These are phyloP conservation scores for Scartelaos histophorus DNA, from an alignment of 2,113 vertebrate genomes.

Conservation along the genomic window DNA sequence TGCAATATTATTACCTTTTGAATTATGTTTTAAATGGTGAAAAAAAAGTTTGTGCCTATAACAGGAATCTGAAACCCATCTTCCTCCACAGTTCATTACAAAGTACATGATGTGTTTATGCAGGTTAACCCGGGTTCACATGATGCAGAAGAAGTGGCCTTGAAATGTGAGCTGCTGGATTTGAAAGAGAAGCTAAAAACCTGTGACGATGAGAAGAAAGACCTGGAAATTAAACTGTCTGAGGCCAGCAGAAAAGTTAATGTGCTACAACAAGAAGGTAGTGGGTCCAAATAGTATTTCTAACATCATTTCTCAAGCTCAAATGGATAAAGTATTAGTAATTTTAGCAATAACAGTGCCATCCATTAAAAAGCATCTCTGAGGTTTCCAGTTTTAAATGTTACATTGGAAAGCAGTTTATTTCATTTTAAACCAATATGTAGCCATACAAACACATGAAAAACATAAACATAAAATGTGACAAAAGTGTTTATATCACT, in stretches of 20 bases:
- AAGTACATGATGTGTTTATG: not conserved
- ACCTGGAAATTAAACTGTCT: constrained; percentile 48
- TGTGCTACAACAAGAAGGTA: constrained; percentile 73
- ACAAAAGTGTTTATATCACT: too few relatives aligned
- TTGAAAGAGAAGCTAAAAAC: constrained; percentile 57
- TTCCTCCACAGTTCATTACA: not conserved
- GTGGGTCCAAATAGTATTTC: not conserved
- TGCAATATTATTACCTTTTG: too few relatives aligned
- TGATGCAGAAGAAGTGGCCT: constrained; percentile 22
- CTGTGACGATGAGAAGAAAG: constrained; percentile 51
- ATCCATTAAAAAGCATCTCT: not conserved
- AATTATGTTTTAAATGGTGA: not conserved
- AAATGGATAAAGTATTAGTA: not conserved
- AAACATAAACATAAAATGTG: not conserved
- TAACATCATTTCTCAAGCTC: not conserved
- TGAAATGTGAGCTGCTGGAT: constrained; percentile 60
- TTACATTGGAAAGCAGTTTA: not conserved
- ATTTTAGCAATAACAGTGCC: not conserved
- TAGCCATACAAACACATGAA: not conserved
- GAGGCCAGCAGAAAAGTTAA: constrained; percentile 36
- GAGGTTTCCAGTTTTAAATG: not conserved
- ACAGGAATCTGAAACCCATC: not conserved
- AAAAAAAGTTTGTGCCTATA: not conserved
- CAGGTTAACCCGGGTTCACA: constrained; percentile 60
- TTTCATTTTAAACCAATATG: not conserved